These are phyloP conservation scores for Eidolon helvum DNA, from an alignment of 2,113 vertebrate genomes.

Conservation along the genomic window DNA sequence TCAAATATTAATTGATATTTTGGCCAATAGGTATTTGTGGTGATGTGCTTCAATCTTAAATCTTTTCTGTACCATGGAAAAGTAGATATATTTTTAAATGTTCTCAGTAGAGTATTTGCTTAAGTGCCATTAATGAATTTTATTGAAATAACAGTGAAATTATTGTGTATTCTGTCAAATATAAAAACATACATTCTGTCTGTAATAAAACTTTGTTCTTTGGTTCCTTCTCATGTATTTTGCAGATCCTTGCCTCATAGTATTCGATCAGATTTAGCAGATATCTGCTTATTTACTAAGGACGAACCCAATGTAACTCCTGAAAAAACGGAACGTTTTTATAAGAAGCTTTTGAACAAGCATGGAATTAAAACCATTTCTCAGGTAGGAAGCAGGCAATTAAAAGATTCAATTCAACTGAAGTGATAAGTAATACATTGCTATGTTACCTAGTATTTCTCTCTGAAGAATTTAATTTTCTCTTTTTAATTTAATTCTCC, in stretches of 20 bases:
- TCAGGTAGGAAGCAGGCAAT: slow-evolving; percentile 83
- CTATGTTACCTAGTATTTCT: neutral
- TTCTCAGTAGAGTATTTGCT: neutral
- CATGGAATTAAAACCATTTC: slow-evolving; percentile 85
- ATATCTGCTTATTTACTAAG: slow-evolving; percentile 95
- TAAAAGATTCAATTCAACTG: neutral
- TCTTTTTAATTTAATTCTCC: neutral
- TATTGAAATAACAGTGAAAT: neutral
- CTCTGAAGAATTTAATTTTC: neutral
- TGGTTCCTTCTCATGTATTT: neutral
- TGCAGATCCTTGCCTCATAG: slow-evolving; percentile 89
- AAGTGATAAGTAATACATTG: neutral
- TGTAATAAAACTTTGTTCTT: neutral
- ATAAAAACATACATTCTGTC: neutral
- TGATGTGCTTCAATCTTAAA: neutral
- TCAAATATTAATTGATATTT: slow-evolving; percentile 1
- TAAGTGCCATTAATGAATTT: neutral
- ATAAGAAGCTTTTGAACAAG: slow-evolving; percentile 88
- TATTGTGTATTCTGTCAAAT: neutral
- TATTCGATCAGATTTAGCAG: slow-evolving; percentile 84
- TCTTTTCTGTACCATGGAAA: neutral
- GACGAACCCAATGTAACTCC: slow-evolving; percentile 87
- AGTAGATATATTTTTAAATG: neutral
- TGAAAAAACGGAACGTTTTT: slow-evolving; percentile 92
- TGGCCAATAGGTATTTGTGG: neutral